phyloP scores from a whole-genome alignment of 2,113 vertebrate genomes.

The Gasterosteus aculeatus region DNA sequence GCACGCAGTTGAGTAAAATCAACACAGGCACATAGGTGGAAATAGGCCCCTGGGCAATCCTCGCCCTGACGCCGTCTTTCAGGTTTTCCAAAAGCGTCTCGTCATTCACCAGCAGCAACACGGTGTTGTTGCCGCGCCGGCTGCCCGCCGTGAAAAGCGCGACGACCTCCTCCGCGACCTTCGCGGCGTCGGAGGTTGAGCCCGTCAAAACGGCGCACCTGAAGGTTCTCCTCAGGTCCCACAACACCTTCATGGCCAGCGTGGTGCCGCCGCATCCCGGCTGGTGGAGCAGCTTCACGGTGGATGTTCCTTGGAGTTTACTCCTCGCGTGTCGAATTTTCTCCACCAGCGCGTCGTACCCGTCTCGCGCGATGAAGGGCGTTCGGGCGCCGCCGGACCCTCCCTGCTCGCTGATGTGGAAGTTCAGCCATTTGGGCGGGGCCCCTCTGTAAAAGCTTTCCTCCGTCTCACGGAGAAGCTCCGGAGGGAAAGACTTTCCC shows the following conservation, averaged over 20 bases:
- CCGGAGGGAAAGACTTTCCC: neutral
- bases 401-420: constrained; percentile 44
- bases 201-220: constrained; percentile 54
- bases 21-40: neutral
- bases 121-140: constrained; percentile 41
- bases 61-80: neutral
- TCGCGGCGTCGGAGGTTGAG: constrained; percentile 2
- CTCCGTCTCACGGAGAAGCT: neutral
- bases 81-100: constrained; percentile 6
- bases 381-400: neutral
- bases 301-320: neutral
- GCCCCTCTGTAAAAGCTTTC: constrained; percentile 60
- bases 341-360: neutral
- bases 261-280: constrained; percentile 65
- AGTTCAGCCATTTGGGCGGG: constrained; percentile 63
- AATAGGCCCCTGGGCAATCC: neutral
- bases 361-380: constrained; percentile 45
- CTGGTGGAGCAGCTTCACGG: constrained; percentile 36
- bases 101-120: constrained; percentile 58
- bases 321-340: fast-evolving
- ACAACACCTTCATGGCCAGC: constrained; percentile 64
- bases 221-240: constrained; percentile 54
- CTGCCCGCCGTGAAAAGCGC: constrained; percentile 43
- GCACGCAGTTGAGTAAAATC: constrained; percentile 48
- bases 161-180: constrained; percentile 39